Evolutionary conservation across 2,113 vertebrate species (phyloP).

Genomic region (Bos javanicus): DNA sequence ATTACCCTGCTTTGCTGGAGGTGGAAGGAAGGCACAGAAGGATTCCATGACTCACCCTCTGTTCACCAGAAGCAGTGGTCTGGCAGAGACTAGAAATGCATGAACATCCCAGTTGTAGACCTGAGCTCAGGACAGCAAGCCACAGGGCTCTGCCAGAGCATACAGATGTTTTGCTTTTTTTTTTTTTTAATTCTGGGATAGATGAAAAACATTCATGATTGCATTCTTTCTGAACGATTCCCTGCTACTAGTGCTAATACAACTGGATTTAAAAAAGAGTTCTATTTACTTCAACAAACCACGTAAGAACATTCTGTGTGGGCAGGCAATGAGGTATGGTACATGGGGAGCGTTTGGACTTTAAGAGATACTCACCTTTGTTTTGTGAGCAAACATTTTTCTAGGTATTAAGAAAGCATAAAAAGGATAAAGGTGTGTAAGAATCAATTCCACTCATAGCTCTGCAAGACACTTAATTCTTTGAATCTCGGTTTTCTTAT

Average conservation of each 20-base stretch:
- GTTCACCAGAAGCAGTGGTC: neutral
- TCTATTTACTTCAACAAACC: slow-evolving; percentile 35
- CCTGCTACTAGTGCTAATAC: neutral
- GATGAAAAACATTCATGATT: neutral
- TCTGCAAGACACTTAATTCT: neutral
- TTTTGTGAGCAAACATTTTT: neutral
- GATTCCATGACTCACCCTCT: neutral
- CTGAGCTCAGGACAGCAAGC: neutral
- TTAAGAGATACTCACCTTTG: neutral
- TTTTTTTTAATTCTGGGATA: neutral
- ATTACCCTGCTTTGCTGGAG: neutral
- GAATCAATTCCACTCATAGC: neutral
- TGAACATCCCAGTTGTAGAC: neutral
- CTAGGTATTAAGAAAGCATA: neutral
- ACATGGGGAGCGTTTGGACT: neutral
- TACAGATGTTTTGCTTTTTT: neutral
- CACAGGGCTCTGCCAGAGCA: neutral
- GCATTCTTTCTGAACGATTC: neutral
- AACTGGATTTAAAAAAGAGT: neutral
- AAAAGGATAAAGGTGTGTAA: neutral
- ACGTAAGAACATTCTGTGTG: neutral
- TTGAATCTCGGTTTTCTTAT: neutral
- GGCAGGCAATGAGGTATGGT: neutral
- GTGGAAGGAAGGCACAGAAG: neutral
- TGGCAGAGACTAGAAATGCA: neutral